phyloP scores from a whole-genome alignment of 2,797 vertebrate genomes.

The Ispidina picta region DNA sequence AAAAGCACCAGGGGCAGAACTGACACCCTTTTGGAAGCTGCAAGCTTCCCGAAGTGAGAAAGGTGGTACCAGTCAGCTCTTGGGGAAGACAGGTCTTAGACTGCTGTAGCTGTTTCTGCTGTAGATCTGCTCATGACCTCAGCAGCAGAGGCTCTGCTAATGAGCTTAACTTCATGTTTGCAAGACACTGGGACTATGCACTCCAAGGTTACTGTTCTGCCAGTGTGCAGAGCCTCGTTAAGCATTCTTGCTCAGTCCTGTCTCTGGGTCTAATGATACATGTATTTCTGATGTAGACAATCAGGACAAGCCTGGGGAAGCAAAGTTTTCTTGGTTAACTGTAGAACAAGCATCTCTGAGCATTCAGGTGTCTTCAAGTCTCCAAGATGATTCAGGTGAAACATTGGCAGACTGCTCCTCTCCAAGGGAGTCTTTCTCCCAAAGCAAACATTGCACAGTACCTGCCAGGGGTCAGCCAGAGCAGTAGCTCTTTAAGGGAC shows the following conservation, averaged over 20 bases:
- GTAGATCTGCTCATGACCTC: background rate
- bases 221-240: background rate
- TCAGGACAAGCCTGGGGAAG: background rate
- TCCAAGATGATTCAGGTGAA: background rate
- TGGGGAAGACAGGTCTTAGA: background rate
- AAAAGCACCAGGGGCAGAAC: background rate
- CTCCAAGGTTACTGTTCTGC: background rate
- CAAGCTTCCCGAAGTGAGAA: background rate
- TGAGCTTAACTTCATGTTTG: background rate
- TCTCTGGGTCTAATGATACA: background rate
- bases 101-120: background rate
- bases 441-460: background rate
- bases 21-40: background rate
- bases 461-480: background rate
- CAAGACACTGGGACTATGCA: background rate
- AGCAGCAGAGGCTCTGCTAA: background rate
- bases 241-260: background rate
- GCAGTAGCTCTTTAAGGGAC: background rate
- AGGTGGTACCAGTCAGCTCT: background rate
- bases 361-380: background rate
- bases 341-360: background rate
- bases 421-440: background rate
- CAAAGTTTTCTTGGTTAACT: background rate
- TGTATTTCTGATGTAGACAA: background rate
- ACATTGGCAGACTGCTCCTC: background rate